These are phyloP conservation scores for Galeopsomyia nigrocyanea DNA, from an alignment of 2,888 invertebrate species.

Conservation along the genomic window DNA sequence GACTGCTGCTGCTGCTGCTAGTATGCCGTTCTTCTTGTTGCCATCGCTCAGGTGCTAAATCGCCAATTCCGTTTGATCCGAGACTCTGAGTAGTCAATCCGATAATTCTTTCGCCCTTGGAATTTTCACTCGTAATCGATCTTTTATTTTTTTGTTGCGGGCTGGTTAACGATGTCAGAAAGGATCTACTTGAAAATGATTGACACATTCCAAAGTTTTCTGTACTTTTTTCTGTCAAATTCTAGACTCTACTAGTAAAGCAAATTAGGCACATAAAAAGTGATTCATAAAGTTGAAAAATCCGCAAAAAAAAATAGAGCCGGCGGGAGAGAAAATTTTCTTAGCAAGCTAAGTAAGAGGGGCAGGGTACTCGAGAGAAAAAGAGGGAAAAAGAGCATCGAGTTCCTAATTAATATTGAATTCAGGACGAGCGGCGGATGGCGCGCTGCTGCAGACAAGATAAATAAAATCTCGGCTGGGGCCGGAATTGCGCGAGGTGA, in stretches of 20 bases:
- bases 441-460: slow-evolving; percentile 37
- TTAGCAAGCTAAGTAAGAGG: not conserved
- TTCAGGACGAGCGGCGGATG: slow-evolving; percentile 38
- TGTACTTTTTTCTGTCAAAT: no score
- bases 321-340: no score
- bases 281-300: no score
- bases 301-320: no score
- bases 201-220: no score
- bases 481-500: slow-evolving; percentile 17
- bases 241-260: no score
- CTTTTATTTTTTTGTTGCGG: no score
- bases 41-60: slow-evolving; percentile 45
- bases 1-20: not conserved
- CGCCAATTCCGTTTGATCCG: slow-evolving; percentile 57
- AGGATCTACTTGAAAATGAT: no score
- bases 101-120: slow-evolving; percentile 14
- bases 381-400: slow-evolving; percentile 19
- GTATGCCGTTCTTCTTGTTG: slow-evolving; percentile 48
- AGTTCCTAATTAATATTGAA: slow-evolving; percentile 52
- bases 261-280: no score
- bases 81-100: slow-evolving; percentile 17
- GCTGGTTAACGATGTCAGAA: no score
- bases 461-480: slow-evolving; percentile 49
- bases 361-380: not conserved
- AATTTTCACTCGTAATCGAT: slow-evolving; percentile 1